phyloP scores from a whole-genome alignment of 1,140 invertebrate genomes.

The Alviniconcha marisindica region DNA sequence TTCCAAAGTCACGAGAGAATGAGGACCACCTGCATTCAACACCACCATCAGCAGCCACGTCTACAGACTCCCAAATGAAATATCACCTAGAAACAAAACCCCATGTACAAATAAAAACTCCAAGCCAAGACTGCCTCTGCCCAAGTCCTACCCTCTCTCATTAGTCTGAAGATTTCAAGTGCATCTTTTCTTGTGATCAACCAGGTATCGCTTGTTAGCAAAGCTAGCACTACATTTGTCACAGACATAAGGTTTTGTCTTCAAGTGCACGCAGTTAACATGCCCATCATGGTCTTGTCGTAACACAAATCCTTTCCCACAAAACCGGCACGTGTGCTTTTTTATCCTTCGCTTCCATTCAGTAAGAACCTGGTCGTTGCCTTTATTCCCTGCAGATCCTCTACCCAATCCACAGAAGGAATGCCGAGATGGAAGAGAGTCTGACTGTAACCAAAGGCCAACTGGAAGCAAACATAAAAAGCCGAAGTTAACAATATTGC shows the following conservation, averaged over 20 bases:
- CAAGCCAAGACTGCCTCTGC: too few species aligned
- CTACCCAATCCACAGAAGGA: neutral
- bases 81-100: too few species aligned
- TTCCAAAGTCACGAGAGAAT: neutral
- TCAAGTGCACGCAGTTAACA: constrained; percentile 48
- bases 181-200: constrained; percentile 43
- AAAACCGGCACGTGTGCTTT: constrained; percentile 25
- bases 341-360: constrained; percentile 34
- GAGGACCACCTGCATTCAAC: neutral
- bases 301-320: constrained; percentile 39
- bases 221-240: constrained; percentile 36
- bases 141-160: too few species aligned
- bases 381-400: neutral
- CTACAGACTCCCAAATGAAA: too few species aligned
- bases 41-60: too few species aligned
- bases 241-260: constrained; percentile 47
- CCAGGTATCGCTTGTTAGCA: constrained; percentile 45
- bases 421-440: neutral
- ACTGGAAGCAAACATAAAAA: constrained; percentile 24
- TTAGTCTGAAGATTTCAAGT: neutral
- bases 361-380: constrained; percentile 7
- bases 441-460: constrained; percentile 19
- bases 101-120: too few species aligned
- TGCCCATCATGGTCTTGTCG: constrained; percentile 46
- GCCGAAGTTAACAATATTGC: neutral